Evolutionary conservation across 2,113 vertebrate genomes (phyloP).

Genomic region (Odobenus rosmarus): DNA sequence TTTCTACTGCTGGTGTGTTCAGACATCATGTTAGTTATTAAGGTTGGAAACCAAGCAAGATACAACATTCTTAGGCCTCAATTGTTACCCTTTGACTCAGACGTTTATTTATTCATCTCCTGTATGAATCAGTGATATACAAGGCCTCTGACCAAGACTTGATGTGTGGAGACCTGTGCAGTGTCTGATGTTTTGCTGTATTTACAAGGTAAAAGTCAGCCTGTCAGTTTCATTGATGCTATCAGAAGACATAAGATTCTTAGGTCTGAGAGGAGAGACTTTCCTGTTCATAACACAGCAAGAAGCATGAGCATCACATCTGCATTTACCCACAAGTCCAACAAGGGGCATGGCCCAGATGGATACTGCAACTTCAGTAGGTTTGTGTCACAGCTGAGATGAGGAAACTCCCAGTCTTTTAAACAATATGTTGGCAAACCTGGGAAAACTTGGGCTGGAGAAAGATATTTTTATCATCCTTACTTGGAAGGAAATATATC

Average conservation of each 20-base stretch:
- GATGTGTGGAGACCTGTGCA: background rate
- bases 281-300: background rate
- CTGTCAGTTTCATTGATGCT: background rate
- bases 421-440: background rate
- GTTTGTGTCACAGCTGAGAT: background rate
- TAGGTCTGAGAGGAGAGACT: background rate
- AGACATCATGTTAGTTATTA: background rate
- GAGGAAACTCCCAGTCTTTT: background rate
- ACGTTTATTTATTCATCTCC: background rate
- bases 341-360: rapidly evolving
- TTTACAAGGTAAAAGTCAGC: background rate
- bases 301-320: background rate
- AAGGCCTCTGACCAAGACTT: background rate
- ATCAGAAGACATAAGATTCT: background rate
- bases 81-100: background rate
- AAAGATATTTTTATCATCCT: background rate
- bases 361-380: background rate
- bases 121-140: background rate
- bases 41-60: background rate
- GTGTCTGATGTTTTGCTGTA: background rate
- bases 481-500: background rate
- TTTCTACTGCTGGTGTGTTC: background rate
- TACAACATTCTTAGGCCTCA: background rate
- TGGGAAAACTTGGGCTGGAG: background rate
- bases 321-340: no score